Conservation (phyloP, 2,797 vertebrate genomes). For the Sebastes oblongus region DNA sequence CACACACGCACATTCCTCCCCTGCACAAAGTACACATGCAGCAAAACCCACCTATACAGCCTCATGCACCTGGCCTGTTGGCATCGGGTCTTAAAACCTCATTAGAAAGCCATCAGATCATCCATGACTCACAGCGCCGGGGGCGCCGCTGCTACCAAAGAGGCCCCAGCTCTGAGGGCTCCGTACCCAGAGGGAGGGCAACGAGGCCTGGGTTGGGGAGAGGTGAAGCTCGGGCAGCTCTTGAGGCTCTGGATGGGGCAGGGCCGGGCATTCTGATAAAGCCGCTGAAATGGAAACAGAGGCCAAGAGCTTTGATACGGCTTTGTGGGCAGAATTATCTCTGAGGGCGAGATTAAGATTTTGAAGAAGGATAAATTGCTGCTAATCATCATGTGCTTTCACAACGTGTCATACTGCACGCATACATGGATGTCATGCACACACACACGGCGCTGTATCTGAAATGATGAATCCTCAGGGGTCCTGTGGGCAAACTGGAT, state of each 20-base stretch:
- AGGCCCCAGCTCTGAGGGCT: conserved; percentile 43
- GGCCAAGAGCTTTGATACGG: conserved; percentile 52
- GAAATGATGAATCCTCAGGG: conserved; percentile 1
- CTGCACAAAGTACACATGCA: conserved; percentile 34
- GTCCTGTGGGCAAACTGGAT: conserved; percentile 25
- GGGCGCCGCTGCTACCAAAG: conserved; percentile 46
- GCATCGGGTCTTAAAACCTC: conserved; percentile 66
- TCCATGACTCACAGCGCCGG: conserved; percentile 58
- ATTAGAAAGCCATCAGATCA: conserved; percentile 67
- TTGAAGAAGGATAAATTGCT: conserved; percentile 45
- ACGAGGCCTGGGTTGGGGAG: conserved; percentile 10
- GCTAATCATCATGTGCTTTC: conserved; percentile 42
- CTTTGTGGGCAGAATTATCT: conserved; percentile 60
- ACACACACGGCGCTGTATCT: neutral
- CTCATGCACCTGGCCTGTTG: conserved; percentile 68
- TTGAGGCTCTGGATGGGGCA: conserved; percentile 19
- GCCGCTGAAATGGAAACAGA: conserved; percentile 45
- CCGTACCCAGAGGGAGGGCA: conserved; percentile 27
- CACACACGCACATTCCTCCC: conserved; percentile 32
- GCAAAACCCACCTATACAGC: conserved; percentile 39
- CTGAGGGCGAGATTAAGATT: conserved; percentile 63
- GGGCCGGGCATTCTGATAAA: conserved; percentile 18
- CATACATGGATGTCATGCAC: conserved; percentile 1
- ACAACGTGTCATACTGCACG: conserved; percentile 24
- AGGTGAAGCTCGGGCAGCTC: conserved; percentile 30